Conservation (phyloP, 2,797 vertebrate species). For the Pipistrellus pygmaeus region DNA sequence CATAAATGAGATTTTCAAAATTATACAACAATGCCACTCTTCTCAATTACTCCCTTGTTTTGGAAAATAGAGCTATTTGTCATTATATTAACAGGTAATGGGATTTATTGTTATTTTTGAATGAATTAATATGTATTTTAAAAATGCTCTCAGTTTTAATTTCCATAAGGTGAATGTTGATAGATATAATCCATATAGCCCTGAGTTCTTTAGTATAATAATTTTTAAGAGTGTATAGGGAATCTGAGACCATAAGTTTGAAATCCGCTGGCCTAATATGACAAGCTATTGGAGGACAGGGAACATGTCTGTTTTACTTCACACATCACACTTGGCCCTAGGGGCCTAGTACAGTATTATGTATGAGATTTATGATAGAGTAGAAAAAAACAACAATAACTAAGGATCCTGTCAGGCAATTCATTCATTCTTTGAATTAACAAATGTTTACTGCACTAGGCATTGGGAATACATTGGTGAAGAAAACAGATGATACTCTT, state of each 20-base stretch:
- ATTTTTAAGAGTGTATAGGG: conserved; percentile 37
- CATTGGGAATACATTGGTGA: neutral
- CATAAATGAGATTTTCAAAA: conserved; percentile 19
- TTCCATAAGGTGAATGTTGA: conserved; percentile 43
- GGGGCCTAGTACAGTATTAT: neutral
- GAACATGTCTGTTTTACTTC: conserved; percentile 3
- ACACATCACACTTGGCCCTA: neutral
- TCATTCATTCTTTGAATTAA: conserved; percentile 11
- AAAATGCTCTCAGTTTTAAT: conserved; percentile 19
- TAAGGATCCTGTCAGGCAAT: neutral
- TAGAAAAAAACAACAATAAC: neutral
- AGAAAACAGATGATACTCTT: conserved; percentile 14
- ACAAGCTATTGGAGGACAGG: neutral
- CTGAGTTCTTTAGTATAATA: conserved; percentile 32
- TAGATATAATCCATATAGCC: conserved; percentile 5
- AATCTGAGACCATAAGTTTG: neutral
- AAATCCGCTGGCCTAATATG: neutral
- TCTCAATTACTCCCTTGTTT: conserved; percentile 15
- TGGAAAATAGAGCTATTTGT: conserved; percentile 30
- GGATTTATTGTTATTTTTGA: conserved; percentile 41
- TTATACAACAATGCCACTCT: neutral
- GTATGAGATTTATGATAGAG: neutral
- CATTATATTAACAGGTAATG: neutral
- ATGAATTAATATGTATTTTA: conserved; percentile 11
- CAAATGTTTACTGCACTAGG: neutral